Conservation (phyloP, 2,113 vertebrate genomes). For the Sialia sialis region DNA sequence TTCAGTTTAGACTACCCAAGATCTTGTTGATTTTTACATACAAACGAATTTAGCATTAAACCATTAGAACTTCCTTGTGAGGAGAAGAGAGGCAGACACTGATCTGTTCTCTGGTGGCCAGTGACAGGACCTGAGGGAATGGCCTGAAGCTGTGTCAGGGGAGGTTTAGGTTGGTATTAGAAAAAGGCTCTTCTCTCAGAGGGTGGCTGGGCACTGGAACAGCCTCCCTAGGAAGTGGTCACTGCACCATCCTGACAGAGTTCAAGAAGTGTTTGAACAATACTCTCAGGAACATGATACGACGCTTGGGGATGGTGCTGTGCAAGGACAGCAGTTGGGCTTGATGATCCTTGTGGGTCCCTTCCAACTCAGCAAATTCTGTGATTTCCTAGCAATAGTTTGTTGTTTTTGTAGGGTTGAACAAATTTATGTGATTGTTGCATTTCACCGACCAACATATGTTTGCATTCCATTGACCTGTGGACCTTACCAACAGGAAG, state of each 20-base stretch:
- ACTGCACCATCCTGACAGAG: not conserved
- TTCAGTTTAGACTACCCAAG: not conserved
- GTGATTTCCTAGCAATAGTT: not conserved
- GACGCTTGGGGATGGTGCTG: too few species aligned
- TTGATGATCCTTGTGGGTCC: not conserved
- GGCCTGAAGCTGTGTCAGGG: too few species aligned
- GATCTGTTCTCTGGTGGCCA: not conserved
- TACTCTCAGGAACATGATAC: rapidly evolving
- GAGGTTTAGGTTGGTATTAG: rapidly evolving
- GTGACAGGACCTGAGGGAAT: not conserved
- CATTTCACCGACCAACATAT: too few species aligned
- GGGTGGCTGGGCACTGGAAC: rapidly evolving
- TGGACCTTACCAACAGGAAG: too few species aligned
- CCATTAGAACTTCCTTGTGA: not conserved
- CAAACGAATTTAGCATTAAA: not conserved
- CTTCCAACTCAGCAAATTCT: not conserved
- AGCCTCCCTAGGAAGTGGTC: not conserved
- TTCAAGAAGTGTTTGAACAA: rapidly evolving
- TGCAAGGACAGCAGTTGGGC: rapidly evolving
- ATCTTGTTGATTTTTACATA: not conserved
- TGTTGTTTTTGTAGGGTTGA: not conserved
- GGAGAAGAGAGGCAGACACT: not conserved
- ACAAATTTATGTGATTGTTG: too few species aligned
- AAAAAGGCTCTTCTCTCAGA: not conserved
- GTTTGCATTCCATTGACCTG: too few species aligned